Percentiles rank a stretch among this genome's conserved stretches.
Conservation (phyloP, 2,113 vertebrate genomes). For the Dromaius novaehollandiae region DNA sequence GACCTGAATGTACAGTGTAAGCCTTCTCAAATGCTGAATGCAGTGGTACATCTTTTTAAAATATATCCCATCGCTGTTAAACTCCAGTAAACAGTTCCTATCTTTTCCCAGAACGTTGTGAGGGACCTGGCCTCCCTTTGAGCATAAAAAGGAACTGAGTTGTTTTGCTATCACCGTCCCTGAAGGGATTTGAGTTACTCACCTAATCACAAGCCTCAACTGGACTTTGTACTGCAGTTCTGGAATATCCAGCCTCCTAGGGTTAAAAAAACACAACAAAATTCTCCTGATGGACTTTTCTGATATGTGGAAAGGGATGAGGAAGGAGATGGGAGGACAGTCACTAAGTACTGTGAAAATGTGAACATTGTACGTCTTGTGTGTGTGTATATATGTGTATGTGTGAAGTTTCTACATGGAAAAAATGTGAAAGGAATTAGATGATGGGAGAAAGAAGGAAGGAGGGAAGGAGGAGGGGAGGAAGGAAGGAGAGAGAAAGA, state of each 20-base stretch:
- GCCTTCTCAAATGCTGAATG: not conserved
- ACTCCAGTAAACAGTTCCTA: not conserved
- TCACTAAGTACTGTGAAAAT: rapidly evolving
- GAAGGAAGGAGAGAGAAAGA: rapidly evolving
- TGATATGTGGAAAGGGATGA: not conserved
- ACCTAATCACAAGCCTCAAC: not conserved
- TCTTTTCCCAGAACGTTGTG: not conserved
- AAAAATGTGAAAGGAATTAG: not conserved
- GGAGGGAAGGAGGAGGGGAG: rapidly evolving
- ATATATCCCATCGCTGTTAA: not conserved
- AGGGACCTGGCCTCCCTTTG: not conserved
- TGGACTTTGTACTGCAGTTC: not conserved
- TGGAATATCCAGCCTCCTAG: rapidly evolving
- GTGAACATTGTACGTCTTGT: not conserved
- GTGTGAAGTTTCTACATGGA: not conserved
- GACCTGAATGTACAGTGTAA: not conserved
- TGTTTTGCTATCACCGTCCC: not conserved
- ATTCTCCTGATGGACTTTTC: not conserved
- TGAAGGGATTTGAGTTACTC: not conserved
- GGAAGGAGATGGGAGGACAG: not conserved
- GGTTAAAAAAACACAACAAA: not conserved
- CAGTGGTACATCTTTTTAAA: not conserved
- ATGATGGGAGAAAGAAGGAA: not conserved
- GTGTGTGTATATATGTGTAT: rapidly evolving
- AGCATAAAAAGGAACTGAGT: not conserved